Percentiles rank a stretch among this genome's conserved stretches.
Conservation (phyloP, 2,797 vertebrate genomes). For the Ataeniobius toweri region DNA sequence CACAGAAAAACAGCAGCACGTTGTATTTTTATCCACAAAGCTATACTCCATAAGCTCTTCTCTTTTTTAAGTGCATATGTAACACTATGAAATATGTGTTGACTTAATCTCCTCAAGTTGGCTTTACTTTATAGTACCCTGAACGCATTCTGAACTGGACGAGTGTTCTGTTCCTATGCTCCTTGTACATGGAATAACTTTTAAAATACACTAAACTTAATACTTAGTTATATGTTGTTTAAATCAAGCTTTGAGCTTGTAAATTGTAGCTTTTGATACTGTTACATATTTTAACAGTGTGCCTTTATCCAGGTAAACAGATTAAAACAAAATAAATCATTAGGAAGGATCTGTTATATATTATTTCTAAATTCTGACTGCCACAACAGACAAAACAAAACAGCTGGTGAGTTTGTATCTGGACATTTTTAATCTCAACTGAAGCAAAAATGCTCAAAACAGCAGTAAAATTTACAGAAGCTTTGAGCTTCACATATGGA, state of each 20-base stretch:
- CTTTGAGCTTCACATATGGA: background rate
- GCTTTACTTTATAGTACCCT: background rate
- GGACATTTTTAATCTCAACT: conserved; percentile 46
- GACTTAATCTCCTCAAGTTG: background rate
- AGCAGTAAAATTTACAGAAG: conserved; percentile 9
- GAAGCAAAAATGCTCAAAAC: conserved; percentile 51
- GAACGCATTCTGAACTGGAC: background rate
- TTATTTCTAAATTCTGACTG: conserved; percentile 8
- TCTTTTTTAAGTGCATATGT: background rate
- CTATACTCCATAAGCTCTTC: background rate
- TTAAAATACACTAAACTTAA: background rate
- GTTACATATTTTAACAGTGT: background rate
- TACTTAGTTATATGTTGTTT: background rate
- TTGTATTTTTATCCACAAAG: background rate
- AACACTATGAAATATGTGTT: background rate
- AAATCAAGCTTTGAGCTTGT: background rate
- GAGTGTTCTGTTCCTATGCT: background rate
- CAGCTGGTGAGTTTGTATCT: conserved; percentile 20
- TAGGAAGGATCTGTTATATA: background rate
- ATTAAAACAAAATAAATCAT: background rate
- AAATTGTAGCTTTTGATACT: background rate
- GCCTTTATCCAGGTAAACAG: background rate
- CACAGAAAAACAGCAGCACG: background rate
- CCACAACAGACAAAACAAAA: background rate
- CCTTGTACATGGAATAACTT: background rate